These are phyloP conservation scores for Heterohyrax brucei DNA, from an alignment of 2,797 vertebrate genomes.

Conservation along the genomic window DNA sequence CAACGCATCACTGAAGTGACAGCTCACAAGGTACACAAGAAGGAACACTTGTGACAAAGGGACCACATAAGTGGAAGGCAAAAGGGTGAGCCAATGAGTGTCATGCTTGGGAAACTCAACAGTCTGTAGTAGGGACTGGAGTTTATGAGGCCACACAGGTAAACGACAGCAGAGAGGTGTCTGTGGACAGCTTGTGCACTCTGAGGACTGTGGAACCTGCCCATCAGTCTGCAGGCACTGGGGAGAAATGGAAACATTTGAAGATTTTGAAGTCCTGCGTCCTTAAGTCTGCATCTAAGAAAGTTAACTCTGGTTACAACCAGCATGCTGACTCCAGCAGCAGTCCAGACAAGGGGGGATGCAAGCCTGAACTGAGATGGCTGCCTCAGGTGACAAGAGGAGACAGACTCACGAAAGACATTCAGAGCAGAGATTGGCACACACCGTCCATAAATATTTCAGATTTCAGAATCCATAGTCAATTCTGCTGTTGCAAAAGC, in stretches of 20 bases:
- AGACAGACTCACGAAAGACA: background rate
- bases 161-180: background rate
- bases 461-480: background rate
- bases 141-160: background rate
- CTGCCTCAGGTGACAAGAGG: background rate
- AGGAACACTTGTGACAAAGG: background rate
- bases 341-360: background rate
- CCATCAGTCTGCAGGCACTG: background rate
- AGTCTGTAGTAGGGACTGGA: background rate
- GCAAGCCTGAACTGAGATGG: background rate
- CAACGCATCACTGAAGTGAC: background rate
- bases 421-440: background rate
- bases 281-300: background rate
- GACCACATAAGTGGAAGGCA: background rate
- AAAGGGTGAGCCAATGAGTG: background rate
- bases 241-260: background rate
- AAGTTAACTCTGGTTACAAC: background rate
- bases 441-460: constrained; percentile 20
- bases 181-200: background rate
- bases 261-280: background rate
- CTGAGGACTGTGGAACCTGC: accelerated
- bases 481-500: background rate
- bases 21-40: background rate
- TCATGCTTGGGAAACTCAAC: background rate
- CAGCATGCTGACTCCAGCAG: background rate